A percentile compares a stretch with the other conserved stretches of the same genome.
Conservation (phyloP, 2,797 vertebrate genomes). For the Eurystomus glaucurus region DNA sequence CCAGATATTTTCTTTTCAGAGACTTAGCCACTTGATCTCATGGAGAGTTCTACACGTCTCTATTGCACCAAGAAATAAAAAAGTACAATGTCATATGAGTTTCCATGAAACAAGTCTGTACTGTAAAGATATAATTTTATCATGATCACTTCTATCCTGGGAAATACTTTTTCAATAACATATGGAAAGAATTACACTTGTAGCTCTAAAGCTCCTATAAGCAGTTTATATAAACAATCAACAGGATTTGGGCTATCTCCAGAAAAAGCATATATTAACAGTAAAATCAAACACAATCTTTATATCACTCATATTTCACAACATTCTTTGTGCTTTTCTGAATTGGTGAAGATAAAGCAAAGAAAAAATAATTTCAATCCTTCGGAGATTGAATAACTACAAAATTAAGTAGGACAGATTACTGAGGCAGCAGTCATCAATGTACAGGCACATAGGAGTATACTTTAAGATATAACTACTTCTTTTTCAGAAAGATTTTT, state of each 20-base stretch:
- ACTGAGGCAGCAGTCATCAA: background rate
- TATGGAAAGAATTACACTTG: background rate
- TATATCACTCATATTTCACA: background rate
- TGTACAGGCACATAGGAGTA: background rate
- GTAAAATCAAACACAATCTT: background rate
- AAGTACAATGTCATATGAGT: background rate
- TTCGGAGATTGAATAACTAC: background rate
- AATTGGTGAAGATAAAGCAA: background rate
- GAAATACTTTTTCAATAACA: background rate
- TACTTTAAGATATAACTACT: background rate
- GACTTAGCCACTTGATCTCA: accelerated
- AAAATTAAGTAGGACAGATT: background rate
- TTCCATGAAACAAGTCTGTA: background rate
- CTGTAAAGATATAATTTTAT: background rate
- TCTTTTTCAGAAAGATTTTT: background rate
- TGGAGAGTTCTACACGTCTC: background rate
- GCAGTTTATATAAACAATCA: background rate
- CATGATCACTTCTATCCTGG: background rate
- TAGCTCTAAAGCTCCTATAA: background rate
- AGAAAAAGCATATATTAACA: background rate
- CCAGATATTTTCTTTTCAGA: background rate
- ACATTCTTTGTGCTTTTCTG: background rate
- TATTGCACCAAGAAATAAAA: background rate
- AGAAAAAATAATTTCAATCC: background rate
- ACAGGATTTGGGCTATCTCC: background rate